phyloP scores from a whole-genome alignment of 1,140 invertebrate species.

The Eciton burchellii region DNA sequence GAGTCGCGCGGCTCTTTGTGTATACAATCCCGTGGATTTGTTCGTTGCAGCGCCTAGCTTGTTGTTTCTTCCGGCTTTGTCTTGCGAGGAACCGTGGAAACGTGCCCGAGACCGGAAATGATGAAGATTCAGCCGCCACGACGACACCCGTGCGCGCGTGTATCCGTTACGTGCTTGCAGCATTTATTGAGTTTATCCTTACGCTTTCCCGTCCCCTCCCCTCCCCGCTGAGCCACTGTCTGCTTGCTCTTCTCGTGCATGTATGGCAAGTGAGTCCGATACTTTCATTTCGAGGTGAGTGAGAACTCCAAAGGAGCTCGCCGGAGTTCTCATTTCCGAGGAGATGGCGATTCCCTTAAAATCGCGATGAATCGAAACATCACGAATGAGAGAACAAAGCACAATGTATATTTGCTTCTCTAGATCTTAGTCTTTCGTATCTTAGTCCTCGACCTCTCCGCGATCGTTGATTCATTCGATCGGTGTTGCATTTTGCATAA shows the following conservation, averaged over 20 bases:
- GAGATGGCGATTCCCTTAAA: slow-evolving; percentile 1
- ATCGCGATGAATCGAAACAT: not conserved
- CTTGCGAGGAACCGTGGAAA: slow-evolving; percentile 46
- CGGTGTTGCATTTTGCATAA: too few relatives aligned
- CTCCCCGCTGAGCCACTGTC: too few relatives aligned
- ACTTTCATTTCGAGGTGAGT: slow-evolving; percentile 41
- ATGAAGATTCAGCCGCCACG: slow-evolving; percentile 51
- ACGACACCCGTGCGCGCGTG: slow-evolving; percentile 31
- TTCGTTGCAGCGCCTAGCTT: slow-evolving; percentile 26
- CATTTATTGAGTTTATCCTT: slow-evolving; percentile 56
- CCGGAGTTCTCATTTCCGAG: slow-evolving; percentile 32
- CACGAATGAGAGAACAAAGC: too few relatives aligned
- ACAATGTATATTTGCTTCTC: too few relatives aligned
- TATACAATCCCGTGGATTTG: slow-evolving; percentile 49
- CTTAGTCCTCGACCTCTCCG: too few relatives aligned
- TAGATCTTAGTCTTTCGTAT: too few relatives aligned
- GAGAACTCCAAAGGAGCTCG: slow-evolving; percentile 33
- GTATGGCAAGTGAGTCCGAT: slow-evolving; percentile 34
- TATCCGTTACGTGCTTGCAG: slow-evolving; percentile 46
- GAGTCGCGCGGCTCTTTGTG: not conserved
- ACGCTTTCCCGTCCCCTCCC: slow-evolving; percentile 2
- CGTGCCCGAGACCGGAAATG: slow-evolving; percentile 47
- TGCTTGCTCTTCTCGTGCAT: not conserved
- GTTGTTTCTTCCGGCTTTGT: slow-evolving; percentile 34
- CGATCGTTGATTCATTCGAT: too few relatives aligned